These are phyloP conservation scores for Geodia barretti DNA, from an alignment of 37 sponge, comb jelly and placozoan species.

Conservation along the genomic window DNA sequence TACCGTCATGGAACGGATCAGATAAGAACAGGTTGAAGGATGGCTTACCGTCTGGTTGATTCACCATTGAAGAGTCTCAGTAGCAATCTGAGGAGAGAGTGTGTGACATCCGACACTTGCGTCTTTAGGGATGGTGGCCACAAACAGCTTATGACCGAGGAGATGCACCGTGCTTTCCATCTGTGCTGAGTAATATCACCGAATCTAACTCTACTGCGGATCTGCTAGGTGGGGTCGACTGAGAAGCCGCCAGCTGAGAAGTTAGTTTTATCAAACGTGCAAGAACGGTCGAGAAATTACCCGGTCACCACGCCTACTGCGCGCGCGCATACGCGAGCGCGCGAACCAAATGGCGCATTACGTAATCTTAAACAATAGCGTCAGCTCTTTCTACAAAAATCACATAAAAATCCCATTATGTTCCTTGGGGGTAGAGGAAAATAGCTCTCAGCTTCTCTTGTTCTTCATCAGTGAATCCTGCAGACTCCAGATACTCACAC, in stretches of 20 bases:
- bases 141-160: slow-evolving; percentile 40
- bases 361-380: too few relatives aligned
- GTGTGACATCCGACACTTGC: slow-evolving; percentile 16
- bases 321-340: too few relatives aligned
- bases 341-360: too few relatives aligned
- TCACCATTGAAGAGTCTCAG: slow-evolving; percentile 39
- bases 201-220: not conserved
- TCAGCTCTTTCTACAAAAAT: too few relatives aligned
- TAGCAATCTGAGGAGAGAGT: slow-evolving; percentile 50
- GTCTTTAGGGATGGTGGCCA: slow-evolving; percentile 49
- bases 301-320: too few relatives aligned
- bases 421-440: slow-evolving; percentile 26
- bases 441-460: slow-evolving; percentile 59
- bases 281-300: too few relatives aligned
- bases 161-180: slow-evolving; percentile 45
- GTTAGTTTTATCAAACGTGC: too few relatives aligned
- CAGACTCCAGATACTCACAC: slow-evolving; percentile 57
- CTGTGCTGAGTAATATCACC: too few relatives aligned
- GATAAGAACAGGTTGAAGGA: too few relatives aligned
- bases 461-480: slow-evolving; percentile 72
- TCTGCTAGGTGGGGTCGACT: not conserved
- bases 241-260: not conserved
- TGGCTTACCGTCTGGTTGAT: too few relatives aligned
- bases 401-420: not conserved
- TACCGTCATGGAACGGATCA: too few relatives aligned